Conservation (phyloP, 2,797 vertebrate species). For the Apodemus agrarius region DNA sequence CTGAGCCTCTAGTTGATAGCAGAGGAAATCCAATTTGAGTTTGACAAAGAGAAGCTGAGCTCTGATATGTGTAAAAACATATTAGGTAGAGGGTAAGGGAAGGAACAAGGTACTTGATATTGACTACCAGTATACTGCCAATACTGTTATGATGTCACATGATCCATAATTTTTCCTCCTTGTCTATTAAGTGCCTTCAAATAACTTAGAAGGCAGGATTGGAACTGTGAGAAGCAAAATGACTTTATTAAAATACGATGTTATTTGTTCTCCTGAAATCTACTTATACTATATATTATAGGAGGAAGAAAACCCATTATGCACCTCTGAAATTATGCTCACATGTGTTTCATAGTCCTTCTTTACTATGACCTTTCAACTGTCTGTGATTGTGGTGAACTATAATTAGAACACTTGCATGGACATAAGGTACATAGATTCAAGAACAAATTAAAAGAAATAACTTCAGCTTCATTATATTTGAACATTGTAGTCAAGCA, state of each 20-base stretch:
- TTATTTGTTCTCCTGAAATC: conserved; percentile 1
- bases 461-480: conserved; percentile 40
- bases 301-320: conserved; percentile 43
- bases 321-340: not conserved
- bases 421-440: not conserved
- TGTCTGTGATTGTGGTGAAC: conserved; percentile 23
- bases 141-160: conserved; percentile 16
- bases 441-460: conserved; percentile 46
- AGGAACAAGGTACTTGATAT: conserved; percentile 61
- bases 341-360: conserved; percentile 61
- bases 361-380: conserved; percentile 36
- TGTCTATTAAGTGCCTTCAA: conserved; percentile 44
- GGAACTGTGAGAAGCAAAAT: conserved; percentile 32
- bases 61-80: conserved; percentile 64
- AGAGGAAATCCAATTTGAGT: conserved; percentile 74
- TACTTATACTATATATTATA: conserved; percentile 16
- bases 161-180: conserved; percentile 28
- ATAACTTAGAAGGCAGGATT: conserved; percentile 61
- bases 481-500: conserved; percentile 34
- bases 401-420: conserved; percentile 60
- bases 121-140: conserved; percentile 47
- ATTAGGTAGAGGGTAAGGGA: not conserved
- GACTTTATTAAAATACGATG: conserved; percentile 51
- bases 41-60: conserved; percentile 74
- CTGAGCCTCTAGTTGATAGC: conserved; percentile 73